Base-by-base conservation (phyloP, 2,797 vertebrate genomes). In the Melanotaenia nigrans region DNA sequence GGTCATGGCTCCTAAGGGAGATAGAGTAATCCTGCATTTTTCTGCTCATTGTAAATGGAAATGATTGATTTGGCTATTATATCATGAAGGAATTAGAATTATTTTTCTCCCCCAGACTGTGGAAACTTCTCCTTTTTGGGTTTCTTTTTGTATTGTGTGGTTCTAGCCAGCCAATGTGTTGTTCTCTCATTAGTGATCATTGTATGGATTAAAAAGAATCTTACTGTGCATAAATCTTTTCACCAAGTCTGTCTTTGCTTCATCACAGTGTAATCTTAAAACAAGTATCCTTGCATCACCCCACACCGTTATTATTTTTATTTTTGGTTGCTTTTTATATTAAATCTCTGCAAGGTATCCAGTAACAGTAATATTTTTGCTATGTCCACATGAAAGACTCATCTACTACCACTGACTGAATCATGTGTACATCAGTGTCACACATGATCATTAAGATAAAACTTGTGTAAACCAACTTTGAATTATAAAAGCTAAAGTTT, bases 31-130 rank as follows among this genome's bases (percentile, higher is more conserved):
- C 55, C 62, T 77, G 51, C 35, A 30, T 81, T 75, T 86, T 78
- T 70, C 36, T 58, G 57, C 73, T 45, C 38, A 45, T 66, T 81
- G 67, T 73, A 81, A 88, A 85, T 87, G 68, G 62, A 85, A 73
- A 69, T 90, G 75, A 91, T 88, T 84, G 78, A 90, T 90, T 88
- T 80, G 61, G 65, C 68, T 75, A 85, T 90, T 90, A 85, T 28
- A 67, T 71, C 35, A 67, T 60, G 64, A 42, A 65, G 61, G 67
- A 77, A 88, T 87, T 79, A 81, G 76, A 79, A 87, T 81, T 28
- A 47, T 64, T 24, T 81, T 82, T 86, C 40, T 53, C 12, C 22
- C 57, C 49, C 56, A 58, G 64, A 77, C 68, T 63, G 16, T 49
- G 54, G 54, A 65, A 65, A 78, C 72, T 68, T 63, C 28, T 62